phyloP scores from a whole-genome alignment of 2,797 vertebrate species.

The Neomorphus geoffroyi region DNA sequence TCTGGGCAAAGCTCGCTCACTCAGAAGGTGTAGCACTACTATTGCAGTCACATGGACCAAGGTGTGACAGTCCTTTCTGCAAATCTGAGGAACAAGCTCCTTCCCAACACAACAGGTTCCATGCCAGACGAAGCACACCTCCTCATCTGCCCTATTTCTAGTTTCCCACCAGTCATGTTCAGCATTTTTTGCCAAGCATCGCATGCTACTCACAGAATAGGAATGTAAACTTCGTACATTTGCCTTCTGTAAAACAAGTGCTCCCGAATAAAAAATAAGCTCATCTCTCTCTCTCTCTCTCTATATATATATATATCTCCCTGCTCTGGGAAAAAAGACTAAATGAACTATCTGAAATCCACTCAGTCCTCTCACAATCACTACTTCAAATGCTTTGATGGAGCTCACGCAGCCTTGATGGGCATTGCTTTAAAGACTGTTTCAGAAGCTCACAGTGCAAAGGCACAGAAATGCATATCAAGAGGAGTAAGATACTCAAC shows the following conservation, averaged over 20 bases:
- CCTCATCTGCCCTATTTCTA: background rate
- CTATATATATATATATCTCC: background rate
- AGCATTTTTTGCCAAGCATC: background rate
- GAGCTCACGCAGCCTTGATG: background rate
- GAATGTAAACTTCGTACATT: rapidly evolving
- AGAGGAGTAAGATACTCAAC: background rate
- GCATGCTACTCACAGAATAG: background rate
- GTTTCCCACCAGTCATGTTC: background rate
- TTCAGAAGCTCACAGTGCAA: background rate
- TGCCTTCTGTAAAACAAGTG: background rate
- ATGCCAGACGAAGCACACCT: background rate
- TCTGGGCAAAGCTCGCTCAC: background rate
- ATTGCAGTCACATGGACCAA: background rate
- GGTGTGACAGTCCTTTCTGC: background rate
- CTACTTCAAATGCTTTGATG: background rate
- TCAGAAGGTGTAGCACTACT: background rate
- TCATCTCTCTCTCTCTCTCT: no score
- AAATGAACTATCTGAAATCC: background rate
- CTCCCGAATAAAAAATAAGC: background rate
- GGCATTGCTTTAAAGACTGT: background rate
- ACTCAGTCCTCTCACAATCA: background rate
- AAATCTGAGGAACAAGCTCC: conserved; percentile 44
- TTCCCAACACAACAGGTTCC: background rate
- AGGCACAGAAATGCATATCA: background rate
- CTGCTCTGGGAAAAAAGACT: background rate